Evolutionary conservation across 37 sponge, comb jelly and placozoan genomes (phyloP).

Genomic region (Oscarella lobularis): DNA sequence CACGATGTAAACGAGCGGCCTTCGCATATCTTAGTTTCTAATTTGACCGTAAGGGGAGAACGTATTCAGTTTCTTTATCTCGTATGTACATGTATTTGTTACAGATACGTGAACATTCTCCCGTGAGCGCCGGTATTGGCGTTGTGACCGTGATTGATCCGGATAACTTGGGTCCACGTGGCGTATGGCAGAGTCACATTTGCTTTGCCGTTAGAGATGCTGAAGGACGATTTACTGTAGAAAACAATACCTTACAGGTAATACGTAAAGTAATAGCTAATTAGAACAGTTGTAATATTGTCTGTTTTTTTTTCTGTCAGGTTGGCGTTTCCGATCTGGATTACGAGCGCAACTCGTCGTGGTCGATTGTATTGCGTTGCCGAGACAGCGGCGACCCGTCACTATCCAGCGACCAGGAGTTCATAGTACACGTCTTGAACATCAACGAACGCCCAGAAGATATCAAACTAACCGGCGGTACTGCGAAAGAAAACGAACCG

Average conservation of each 20-base stretch:
- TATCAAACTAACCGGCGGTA: background rate
- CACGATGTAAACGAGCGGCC: slow-evolving; percentile 3
- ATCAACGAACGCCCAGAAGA: background rate
- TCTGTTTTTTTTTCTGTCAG: too few relatives aligned
- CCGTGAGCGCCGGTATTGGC: background rate
- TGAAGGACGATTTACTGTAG: background rate
- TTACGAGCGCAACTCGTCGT: background rate
- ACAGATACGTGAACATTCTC: background rate
- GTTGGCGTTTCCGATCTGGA: background rate
- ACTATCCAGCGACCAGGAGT: background rate
- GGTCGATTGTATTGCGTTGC: background rate
- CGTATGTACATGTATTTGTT: too few relatives aligned
- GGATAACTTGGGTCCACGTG: slow-evolving; percentile 9
- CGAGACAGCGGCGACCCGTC: background rate
- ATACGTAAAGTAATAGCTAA: too few relatives aligned
- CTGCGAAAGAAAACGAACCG: background rate
- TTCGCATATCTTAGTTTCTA: background rate
- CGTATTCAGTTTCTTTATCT: too few relatives aligned
- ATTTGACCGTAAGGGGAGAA: too few relatives aligned
- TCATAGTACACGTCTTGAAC: background rate
- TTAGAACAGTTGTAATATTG: too few relatives aligned
- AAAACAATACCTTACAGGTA: slow-evolving; percentile 1
- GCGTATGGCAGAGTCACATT: background rate
- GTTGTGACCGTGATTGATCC: slow-evolving; percentile 3
- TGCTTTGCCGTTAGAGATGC: background rate